phyloP scores from a whole-genome alignment of 1,140 invertebrate species.

The Drosophila kurseongensis region DNA sequence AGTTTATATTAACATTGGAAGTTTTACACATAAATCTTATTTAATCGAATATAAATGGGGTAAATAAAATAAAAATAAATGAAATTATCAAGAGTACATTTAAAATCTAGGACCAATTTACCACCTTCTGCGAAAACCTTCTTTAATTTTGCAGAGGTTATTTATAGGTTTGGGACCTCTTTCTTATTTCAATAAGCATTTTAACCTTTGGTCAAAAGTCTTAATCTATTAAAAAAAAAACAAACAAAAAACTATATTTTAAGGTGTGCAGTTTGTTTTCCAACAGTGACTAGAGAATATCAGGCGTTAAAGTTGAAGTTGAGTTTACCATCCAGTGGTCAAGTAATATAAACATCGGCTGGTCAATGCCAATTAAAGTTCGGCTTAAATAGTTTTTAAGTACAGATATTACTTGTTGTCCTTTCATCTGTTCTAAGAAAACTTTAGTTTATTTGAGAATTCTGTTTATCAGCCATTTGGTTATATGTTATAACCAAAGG shows the following conservation, averaged over 20 bases:
- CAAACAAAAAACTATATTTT: neutral
- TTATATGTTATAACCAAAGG: too few relatives aligned
- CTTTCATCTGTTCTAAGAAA: too few relatives aligned
- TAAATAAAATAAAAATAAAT: neutral
- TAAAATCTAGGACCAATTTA: too few relatives aligned
- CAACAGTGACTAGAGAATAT: neutral
- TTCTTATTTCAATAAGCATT: neutral
- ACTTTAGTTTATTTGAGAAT: too few relatives aligned
- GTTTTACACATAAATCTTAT: neutral
- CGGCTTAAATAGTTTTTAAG: too few relatives aligned
- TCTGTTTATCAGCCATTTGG: too few relatives aligned
- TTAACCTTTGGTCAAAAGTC: slow-evolving; percentile 3
- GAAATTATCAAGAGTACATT: neutral
- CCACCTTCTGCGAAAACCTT: neutral
- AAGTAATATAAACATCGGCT: neutral
- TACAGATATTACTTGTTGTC: too few relatives aligned
- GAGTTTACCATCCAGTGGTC: neutral
- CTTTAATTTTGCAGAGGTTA: neutral
- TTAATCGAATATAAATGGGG: neutral
- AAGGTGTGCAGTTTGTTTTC: neutral
- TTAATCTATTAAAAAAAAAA: neutral
- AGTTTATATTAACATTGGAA: neutral
- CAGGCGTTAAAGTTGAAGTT: too few relatives aligned
- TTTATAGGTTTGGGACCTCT: neutral
- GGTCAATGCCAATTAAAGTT: neutral